Conservation (phyloP, 2,113 vertebrate species). For the Epinephelus cyanopodus region DNA sequence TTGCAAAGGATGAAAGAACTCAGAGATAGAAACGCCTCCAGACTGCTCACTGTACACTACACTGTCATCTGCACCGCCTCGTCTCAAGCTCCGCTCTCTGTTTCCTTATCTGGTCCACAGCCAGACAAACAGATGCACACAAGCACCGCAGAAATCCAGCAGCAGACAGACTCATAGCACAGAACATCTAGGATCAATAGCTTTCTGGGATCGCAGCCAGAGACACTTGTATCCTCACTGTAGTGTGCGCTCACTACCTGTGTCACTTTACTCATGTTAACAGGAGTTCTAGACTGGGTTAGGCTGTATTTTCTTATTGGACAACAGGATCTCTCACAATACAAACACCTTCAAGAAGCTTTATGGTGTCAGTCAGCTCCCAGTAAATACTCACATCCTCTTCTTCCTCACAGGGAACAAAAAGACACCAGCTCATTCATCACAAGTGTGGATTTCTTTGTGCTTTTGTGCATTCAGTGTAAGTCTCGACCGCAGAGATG, state of each 20-base stretch:
- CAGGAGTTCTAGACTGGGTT: constrained; percentile 41
- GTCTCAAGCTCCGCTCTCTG: constrained; percentile 15
- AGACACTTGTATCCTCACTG: constrained; percentile 51
- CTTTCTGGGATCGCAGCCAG: constrained; percentile 60
- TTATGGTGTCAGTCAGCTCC: constrained; percentile 16
- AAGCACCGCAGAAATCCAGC: constrained; percentile 34
- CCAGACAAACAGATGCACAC: constrained; percentile 61
- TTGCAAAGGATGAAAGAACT: constrained; percentile 15
- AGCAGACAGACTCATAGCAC: constrained; percentile 40
- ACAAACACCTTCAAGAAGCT: constrained; percentile 30
- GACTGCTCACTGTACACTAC: neutral
- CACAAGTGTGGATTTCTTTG: constrained; percentile 31
- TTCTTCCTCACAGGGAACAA: constrained; percentile 4
- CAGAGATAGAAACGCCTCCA: neutral
- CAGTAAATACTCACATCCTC: constrained; percentile 15
- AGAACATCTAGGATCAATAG: constrained; percentile 68
- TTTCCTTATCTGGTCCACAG: constrained; percentile 61
- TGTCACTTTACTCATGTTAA: constrained; percentile 57
- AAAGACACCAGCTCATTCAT: constrained; percentile 21
- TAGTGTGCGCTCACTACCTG: constrained; percentile 41
- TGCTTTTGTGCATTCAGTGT: constrained; percentile 41
- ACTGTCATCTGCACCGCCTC: constrained; percentile 29
- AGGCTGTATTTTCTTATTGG: constrained; percentile 41
- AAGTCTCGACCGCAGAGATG: constrained; percentile 10
- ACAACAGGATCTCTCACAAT: constrained; percentile 18